Evolutionary conservation across 1,140 invertebrate species (phyloP).

Genomic region (Pseudomyrmex gracilis): DNA sequence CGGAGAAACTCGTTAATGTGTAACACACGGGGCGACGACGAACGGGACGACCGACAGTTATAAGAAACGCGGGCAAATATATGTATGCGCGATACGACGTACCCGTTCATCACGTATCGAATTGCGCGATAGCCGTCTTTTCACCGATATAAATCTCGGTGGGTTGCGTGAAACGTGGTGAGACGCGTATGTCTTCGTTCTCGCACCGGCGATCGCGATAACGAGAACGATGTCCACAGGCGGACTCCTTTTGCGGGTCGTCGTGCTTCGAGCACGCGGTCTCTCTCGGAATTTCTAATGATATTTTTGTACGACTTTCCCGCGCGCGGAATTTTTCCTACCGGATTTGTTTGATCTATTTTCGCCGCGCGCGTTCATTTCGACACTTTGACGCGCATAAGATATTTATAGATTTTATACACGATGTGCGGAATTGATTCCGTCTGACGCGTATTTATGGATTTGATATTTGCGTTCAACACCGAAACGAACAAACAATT

Average conservation of each 20-base stretch:
- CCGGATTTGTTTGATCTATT: background rate
- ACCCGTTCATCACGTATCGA: slow-evolving; percentile 68
- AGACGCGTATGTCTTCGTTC: slow-evolving; percentile 11
- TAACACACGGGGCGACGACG: slow-evolving; percentile 72
- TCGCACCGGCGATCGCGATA: slow-evolving; percentile 20
- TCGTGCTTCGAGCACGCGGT: slow-evolving; percentile 50
- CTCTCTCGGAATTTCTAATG: slow-evolving; percentile 71
- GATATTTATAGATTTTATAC: background rate
- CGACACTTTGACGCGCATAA: slow-evolving; percentile 7
- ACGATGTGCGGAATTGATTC: background rate
- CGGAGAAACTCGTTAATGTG: slow-evolving; percentile 81
- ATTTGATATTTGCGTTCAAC: too few species aligned
- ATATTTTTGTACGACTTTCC: slow-evolving; percentile 20
- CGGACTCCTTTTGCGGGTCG: slow-evolving; percentile 40
- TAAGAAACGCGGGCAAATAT: slow-evolving; percentile 54
- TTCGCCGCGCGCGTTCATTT: background rate
- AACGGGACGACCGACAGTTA: slow-evolving; percentile 70
- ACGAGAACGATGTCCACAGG: slow-evolving; percentile 53
- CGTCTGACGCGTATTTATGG: background rate
- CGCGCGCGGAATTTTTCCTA: background rate
- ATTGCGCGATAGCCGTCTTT: slow-evolving; percentile 71
- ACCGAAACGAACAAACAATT: background rate
- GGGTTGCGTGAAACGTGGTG: slow-evolving; percentile 42
- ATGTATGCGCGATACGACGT: slow-evolving; percentile 60
- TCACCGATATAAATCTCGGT: slow-evolving; percentile 61